Evolutionary conservation across 2,888 invertebrate species (phyloP), one percentile per base, ranked within the genome.

Genomic region (Rapana venosa): DNA sequence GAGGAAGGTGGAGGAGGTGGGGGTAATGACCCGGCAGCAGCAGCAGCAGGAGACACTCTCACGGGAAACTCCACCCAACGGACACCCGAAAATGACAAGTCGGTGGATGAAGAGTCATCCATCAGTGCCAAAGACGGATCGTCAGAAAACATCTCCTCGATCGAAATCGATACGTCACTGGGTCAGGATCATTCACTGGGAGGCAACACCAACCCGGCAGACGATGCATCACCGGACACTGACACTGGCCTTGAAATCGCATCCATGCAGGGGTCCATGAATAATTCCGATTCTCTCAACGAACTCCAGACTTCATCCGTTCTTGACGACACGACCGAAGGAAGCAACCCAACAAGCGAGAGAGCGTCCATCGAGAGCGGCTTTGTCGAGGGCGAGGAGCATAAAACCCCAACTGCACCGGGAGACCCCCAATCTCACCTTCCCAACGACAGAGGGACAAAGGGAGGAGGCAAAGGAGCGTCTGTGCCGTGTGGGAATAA

Each of bases 161-260:
- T 74, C 70, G 70, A 74, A 74, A 74, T 74, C n/a, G 70, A 74
- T 74, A n/a, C 70, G 11, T 74, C 70, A n/a, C 26, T 74, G n/a
- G 70, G 70, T 11, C 22, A 74, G 5, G 70, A 74, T 74, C 26
- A 2, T 6, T 74, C 70, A n/a, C 26, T 74, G 47, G 47, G 47
- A 47, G 47, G n/a, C n/a, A 74, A n/a, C 70, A 74, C 70, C 70
- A 26, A 74, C 70, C 26, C 70, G 4, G 70, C 5, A 1, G 70
- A 74, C 26, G 70, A 74, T n/a, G n/a, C n/a, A 26, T 74, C 70
- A 26, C 70, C 70, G 11, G 70, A 74, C 22, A 74, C n/a, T 11
- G 70, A 74, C 6, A n/a, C 70, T 26, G 70, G 26, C n/a, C 70
- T 26, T 6, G 70, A 74, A 11, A 74, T 74, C n/a, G n/a, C n/a